These are phyloP conservation scores for Tryphoninae sp. DNA, from an alignment of 2,888 invertebrate genomes.

Conservation along the genomic window DNA sequence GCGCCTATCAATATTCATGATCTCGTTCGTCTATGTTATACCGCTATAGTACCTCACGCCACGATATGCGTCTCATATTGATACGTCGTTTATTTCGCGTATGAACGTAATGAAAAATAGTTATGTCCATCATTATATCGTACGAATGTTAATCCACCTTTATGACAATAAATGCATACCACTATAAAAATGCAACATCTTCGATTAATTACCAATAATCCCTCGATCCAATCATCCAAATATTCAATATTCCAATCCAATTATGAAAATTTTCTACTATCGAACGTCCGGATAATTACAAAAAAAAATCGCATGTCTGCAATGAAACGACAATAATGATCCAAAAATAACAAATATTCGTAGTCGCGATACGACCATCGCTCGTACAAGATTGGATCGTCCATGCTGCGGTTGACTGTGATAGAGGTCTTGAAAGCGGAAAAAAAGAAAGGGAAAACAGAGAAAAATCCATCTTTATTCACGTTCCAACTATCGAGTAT, in stretches of 20 bases:
- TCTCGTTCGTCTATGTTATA: constrained; percentile 70
- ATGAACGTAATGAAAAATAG: constrained; percentile 71
- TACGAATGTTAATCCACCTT: constrained; percentile 52
- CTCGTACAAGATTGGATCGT: background rate
- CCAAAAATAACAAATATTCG: background rate
- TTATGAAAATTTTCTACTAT: background rate
- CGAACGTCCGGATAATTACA: background rate
- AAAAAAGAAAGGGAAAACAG: too few species aligned
- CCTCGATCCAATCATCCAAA: background rate
- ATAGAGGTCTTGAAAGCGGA: background rate
- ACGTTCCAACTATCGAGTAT: constrained; percentile 39
- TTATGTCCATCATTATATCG: constrained; percentile 65
- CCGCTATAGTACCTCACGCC: constrained; percentile 76
- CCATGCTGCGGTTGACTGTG: background rate
- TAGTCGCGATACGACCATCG: background rate
- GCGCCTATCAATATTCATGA: constrained; percentile 71
- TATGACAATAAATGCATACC: constrained; percentile 74
- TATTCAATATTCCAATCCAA: background rate
- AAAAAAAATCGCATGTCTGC: background rate
- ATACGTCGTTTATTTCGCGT: constrained; percentile 65
- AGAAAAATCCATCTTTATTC: constrained; percentile 34
- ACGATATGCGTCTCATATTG: constrained; percentile 50
- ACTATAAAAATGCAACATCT: constrained; percentile 53
- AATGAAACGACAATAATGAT: background rate
- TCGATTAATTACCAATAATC: background rate